Base-by-base conservation (phyloP, 1,140 invertebrate genomes). In the Drosophila kikkawai region DNA sequence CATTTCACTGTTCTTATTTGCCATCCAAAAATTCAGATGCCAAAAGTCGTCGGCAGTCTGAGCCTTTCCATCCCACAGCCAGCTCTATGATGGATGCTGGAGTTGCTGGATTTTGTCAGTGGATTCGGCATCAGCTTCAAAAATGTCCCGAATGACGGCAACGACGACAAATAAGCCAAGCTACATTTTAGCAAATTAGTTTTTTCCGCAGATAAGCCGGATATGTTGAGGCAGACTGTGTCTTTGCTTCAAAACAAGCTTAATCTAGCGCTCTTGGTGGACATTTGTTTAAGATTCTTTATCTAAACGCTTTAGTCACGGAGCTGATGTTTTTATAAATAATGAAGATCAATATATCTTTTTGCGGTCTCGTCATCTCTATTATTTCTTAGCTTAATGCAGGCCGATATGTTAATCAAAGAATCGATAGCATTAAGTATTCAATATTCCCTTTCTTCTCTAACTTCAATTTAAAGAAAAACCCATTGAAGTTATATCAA, bases 131-230 rank as follows among this genome's bases (percentile, higher is more conserved):
- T 48, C 60, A 66, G 44, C 51, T 26, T 55, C 58, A 75, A 58
- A 80, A 55, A 68, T 56, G 32, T 61, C 41, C 75, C 64, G 50
- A 32, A 71, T 22, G 48, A 17, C 50, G 15, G 44, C 59, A 45
- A 68, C 42, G 44, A 58, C 51, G 79, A 82, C 82, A 86, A 86
- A 86, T 79, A 86, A 86, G 82, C 64, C 75, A 71, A 51, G 71
- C 82, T 73, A 74, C 79, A 82, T 82, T 86, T 86, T 82, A 86
- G 82, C 83, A 86, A 86, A 86, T 86, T 87, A 86, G 79, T 86
- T 86, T 86, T 86, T 86, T 82, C 69, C 71, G 17, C 50, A 65
- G 83, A 82, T 73, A 86, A 79, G 70, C 63, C 47, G 82, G 48
- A 64, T 73, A 55, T 47, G 73, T 67, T 53, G 50, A 51, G 47